These are phyloP conservation scores for Apis cerana DNA, from an alignment of 1,140 invertebrate genomes.

Conservation along the genomic window DNA sequence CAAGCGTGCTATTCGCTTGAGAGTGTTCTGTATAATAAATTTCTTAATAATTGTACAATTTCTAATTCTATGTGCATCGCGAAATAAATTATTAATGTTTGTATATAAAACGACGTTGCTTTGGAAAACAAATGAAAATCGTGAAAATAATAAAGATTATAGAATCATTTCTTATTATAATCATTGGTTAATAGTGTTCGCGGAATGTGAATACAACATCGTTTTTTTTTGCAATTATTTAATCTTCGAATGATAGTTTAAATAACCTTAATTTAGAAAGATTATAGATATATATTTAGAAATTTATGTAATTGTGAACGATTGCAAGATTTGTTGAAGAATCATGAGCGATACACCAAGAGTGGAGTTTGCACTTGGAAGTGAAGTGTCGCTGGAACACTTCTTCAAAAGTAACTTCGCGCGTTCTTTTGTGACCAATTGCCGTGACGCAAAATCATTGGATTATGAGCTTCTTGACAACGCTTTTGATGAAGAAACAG, in stretches of 20 bases:
- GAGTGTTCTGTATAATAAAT: not conserved
- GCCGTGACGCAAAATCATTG: conserved; percentile 76
- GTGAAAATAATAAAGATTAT: not conserved
- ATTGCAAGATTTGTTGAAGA: not conserved
- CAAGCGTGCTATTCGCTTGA: conserved; percentile 36
- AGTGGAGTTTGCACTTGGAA: conserved; percentile 78
- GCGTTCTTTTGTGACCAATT: conserved; percentile 74
- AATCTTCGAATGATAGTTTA: not conserved
- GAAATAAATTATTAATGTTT: not conserved
- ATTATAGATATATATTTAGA: not conserved
- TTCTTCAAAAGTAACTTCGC: conserved; percentile 81
- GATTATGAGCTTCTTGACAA: conserved; percentile 74
- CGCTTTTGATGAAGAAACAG: conserved; percentile 61
- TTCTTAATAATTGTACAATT: not conserved
- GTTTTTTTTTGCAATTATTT: not conserved
- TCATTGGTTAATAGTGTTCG: not conserved
- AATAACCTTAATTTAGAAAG: not conserved
- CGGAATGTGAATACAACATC: conserved; percentile 1
- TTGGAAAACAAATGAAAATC: conserved; percentile 23
- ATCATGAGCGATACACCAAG: conserved; percentile 68
- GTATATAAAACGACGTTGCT: too few relatives aligned
- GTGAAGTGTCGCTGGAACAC: conserved; percentile 74
- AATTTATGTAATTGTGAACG: not conserved
- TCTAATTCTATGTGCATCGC: not conserved
- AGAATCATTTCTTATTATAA: not conserved